phyloP scores from a whole-genome alignment of 2,888 invertebrate genomes.

The Nemotelus nigrinus region DNA sequence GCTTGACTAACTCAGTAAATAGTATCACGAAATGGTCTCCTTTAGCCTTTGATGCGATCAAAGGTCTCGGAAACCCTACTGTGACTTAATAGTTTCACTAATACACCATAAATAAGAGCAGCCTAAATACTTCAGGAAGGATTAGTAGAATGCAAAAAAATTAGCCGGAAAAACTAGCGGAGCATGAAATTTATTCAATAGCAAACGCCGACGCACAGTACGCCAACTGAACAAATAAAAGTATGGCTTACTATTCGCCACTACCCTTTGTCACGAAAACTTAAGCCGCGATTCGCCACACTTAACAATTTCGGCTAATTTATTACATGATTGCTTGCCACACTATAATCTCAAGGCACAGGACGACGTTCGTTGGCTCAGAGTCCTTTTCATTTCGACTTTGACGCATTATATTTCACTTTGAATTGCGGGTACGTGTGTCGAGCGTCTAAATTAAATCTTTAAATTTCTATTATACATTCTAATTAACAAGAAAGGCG shows the following conservation, averaged over 20 bases:
- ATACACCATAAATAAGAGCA: not conserved
- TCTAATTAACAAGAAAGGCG: constrained; percentile 14
- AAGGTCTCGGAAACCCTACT: no score
- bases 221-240: not conserved
- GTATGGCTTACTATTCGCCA: constrained; percentile 14
- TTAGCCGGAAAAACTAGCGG: constrained; percentile 3
- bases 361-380: no score
- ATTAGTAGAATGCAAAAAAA: not conserved
- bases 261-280: constrained; percentile 31
- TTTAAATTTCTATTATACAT: constrained; percentile 24
- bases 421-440: not conserved
- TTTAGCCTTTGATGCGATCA: no score
- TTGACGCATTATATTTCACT: no score
- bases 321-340: not conserved
- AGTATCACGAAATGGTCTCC: no score
- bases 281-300: constrained; percentile 28
- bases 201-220: not conserved
- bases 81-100: no score
- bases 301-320: constrained; percentile 26
- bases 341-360: not conserved
- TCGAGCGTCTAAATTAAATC: constrained; percentile 22
- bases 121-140: not conserved
- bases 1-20: no score
- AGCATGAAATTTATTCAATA: constrained; percentile 27
- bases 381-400: constrained; percentile 10